These are phyloP conservation scores for Squalus acanthias DNA, from an alignment of 2,797 vertebrate species.

Conservation along the genomic window DNA sequence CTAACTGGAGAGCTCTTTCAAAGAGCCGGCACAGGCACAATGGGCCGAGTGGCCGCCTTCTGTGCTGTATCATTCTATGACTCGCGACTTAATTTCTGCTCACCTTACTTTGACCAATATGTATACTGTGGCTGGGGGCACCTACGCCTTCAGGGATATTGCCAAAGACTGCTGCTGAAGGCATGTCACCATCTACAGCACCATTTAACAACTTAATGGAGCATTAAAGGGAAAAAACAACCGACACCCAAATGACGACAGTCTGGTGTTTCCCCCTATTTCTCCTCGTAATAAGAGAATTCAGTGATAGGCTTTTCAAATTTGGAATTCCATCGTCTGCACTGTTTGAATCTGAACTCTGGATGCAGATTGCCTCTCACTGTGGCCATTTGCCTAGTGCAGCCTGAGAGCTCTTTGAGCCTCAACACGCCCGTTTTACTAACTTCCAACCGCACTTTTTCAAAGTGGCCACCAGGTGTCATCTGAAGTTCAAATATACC, in stretches of 20 bases:
- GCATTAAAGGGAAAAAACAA: background rate
- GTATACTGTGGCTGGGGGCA: background rate
- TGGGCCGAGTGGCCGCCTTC: background rate
- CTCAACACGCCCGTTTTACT: background rate
- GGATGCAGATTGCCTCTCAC: background rate
- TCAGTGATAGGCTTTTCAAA: background rate
- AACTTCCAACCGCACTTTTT: background rate
- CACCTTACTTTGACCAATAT: background rate
- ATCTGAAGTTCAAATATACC: background rate
- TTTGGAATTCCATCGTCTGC: background rate
- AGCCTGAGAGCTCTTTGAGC: background rate
- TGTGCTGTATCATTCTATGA: background rate
- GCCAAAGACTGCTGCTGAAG: background rate
- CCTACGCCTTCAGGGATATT: background rate
- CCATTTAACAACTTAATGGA: background rate
- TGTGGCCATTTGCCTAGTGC: background rate
- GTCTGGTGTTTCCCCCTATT: background rate
- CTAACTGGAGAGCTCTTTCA: background rate
- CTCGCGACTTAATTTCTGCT: background rate
- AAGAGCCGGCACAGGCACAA: background rate
- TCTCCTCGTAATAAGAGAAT: slow-evolving; percentile 8
- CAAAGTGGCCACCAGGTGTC: background rate
- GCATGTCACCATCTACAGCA: background rate
- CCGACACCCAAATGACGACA: background rate
- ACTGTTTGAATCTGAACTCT: background rate